These are phyloP conservation scores for Cromileptes altivelis DNA, from an alignment of 2,113 vertebrate genomes.

Conservation along the genomic window DNA sequence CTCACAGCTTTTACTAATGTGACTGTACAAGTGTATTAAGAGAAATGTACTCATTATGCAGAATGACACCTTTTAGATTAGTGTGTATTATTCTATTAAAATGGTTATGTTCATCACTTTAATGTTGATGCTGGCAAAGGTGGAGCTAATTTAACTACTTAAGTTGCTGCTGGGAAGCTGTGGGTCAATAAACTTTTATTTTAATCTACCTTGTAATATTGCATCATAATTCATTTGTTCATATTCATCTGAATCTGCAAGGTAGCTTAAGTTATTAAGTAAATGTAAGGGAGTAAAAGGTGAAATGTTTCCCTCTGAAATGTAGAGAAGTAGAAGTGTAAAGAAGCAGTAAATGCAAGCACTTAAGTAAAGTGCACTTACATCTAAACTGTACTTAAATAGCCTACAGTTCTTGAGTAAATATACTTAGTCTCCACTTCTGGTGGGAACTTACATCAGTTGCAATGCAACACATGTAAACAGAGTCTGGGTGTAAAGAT, in stretches of 20 bases:
- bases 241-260: too few relatives aligned
- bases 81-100: too few relatives aligned
- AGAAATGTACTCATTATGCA: not conserved
- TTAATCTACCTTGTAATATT: too few relatives aligned
- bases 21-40: too few relatives aligned
- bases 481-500: not conserved
- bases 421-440: not conserved
- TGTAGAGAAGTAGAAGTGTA: not conserved
- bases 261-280: not conserved
- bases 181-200: too few relatives aligned
- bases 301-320: too few relatives aligned
- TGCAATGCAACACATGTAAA: not conserved
- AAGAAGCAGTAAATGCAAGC: not conserved
- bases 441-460: not conserved
- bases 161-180: too few relatives aligned
- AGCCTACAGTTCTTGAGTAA: not conserved
- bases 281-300: not conserved
- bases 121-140: too few relatives aligned
- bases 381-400: not conserved
- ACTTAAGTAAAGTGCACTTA: not conserved
- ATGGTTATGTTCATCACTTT: too few relatives aligned
- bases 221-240: too few relatives aligned
- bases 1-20: not conserved
- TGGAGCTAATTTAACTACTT: too few relatives aligned
- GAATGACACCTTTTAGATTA: too few relatives aligned